Conservation (phyloP, 2,888 invertebrate species). For the Scaptomyza polygonia region DNA sequence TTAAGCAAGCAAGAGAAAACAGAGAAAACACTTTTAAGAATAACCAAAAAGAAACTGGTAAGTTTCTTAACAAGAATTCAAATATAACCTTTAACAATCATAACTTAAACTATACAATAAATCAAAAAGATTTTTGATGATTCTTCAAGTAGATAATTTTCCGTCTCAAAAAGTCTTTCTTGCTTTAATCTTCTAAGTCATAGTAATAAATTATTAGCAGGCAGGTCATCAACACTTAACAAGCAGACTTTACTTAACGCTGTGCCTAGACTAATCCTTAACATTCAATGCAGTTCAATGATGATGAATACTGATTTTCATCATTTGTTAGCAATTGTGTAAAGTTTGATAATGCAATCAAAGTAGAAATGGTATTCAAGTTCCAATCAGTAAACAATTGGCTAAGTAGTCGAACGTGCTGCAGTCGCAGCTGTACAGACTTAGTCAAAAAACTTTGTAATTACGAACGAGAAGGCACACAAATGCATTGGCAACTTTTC, state of each 20-base stretch:
- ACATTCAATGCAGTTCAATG: slow-evolving; percentile 9
- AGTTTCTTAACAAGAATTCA: too few relatives aligned
- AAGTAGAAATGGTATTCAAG: slow-evolving; percentile 14
- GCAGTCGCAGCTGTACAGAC: slow-evolving; percentile 68
- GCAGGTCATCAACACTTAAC: too few relatives aligned
- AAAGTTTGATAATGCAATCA: slow-evolving; percentile 14
- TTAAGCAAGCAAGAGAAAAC: not conserved
- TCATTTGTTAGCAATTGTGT: slow-evolving; percentile 23
- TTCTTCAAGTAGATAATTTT: too few relatives aligned
- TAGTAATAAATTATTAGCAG: too few relatives aligned
- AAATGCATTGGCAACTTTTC: slow-evolving; percentile 75
- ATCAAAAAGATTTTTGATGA: too few relatives aligned
- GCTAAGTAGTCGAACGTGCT: slow-evolving; percentile 64
- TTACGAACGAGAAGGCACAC: slow-evolving; percentile 51
- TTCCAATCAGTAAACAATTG: slow-evolving; percentile 23
- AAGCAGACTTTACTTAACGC: not conserved
- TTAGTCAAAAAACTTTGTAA: slow-evolving; percentile 70
- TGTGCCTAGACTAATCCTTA: not conserved
- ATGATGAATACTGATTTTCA: slow-evolving; percentile 7
- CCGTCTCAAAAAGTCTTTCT: too few relatives aligned
- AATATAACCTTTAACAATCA: too few relatives aligned
- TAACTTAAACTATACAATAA: too few relatives aligned
- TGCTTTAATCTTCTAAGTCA: too few relatives aligned
- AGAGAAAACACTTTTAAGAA: not conserved
- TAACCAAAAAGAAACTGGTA: too few relatives aligned